phyloP scores from a whole-genome alignment of 2,888 invertebrate species.

The Chrysolina oricalcia region DNA sequence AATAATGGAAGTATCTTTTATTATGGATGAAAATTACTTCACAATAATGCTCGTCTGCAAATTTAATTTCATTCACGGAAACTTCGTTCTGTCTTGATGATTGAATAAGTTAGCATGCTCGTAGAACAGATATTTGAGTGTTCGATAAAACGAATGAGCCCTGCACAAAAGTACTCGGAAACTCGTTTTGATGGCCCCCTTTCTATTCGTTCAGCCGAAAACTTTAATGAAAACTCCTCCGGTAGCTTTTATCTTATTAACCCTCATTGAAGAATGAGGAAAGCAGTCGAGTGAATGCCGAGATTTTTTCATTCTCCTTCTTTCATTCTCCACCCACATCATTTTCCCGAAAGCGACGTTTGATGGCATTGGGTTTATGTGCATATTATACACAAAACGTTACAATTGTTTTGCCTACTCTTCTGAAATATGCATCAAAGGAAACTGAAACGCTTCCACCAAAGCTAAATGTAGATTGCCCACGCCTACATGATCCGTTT shows the following conservation, averaged over 20 bases:
- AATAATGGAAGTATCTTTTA: no score
- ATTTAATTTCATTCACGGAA: background rate
- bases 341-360: background rate
- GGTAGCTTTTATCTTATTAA: constrained; percentile 16
- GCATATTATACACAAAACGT: background rate
- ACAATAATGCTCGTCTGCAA: background rate
- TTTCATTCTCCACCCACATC: background rate
- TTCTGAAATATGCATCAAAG: constrained; percentile 1
- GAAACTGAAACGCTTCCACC: background rate
- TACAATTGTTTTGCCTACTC: background rate
- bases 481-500: background rate
- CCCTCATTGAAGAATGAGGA: background rate
- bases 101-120: background rate
- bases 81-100: background rate
- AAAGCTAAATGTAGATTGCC: background rate
- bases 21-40: background rate
- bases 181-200: constrained; percentile 1
- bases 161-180: constrained; percentile 3
- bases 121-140: background rate
- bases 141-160: background rate
- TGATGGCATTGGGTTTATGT: background rate
- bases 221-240: constrained; percentile 15
- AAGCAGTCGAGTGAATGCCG: background rate
- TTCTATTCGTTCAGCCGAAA: constrained; percentile 9
- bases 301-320: background rate